phyloP scores from a whole-genome alignment of 2,797 vertebrate genomes.

The Coendou prehensilis region DNA sequence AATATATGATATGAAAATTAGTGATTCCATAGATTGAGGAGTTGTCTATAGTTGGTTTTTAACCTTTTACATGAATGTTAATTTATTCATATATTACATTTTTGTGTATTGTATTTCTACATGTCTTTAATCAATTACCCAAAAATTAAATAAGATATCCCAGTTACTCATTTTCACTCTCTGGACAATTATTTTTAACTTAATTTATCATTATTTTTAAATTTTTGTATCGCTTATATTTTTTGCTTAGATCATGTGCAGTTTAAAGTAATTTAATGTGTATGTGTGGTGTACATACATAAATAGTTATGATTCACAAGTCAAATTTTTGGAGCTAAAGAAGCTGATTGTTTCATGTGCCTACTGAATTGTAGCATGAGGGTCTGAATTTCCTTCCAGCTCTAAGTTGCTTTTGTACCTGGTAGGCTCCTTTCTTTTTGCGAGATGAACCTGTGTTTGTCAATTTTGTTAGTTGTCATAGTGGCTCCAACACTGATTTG shows the following conservation, averaged over 20 bases:
- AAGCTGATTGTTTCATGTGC: neutral
- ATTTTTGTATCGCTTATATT: neutral
- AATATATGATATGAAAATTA: slow-evolving; percentile 27
- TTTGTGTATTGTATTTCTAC: slow-evolving; percentile 27
- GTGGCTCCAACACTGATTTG: neutral
- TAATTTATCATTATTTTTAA: neutral
- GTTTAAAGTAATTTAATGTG: slow-evolving; percentile 7
- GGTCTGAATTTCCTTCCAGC: neutral
- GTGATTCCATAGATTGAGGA: neutral
- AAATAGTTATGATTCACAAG: neutral
- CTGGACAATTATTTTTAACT: slow-evolving; percentile 3
- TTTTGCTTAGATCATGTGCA: neutral
- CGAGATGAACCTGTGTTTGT: neutral
- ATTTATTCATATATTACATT: neutral
- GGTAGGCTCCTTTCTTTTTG: neutral
- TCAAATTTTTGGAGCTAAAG: slow-evolving; percentile 6
- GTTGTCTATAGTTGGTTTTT: slow-evolving; percentile 5
- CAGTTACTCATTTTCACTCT: neutral
- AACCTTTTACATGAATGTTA: neutral
- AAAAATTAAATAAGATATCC: slow-evolving; percentile 23
- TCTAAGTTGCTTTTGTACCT: neutral
- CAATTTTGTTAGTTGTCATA: neutral
- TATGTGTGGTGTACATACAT: neutral
- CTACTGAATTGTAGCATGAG: neutral
- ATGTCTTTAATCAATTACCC: neutral